Percentiles rank a stretch among this genome's conserved stretches.
Evolutionary conservation across 2,888 invertebrate genomes (phyloP).

Genomic region (Drosophila niveifrons): DNA sequence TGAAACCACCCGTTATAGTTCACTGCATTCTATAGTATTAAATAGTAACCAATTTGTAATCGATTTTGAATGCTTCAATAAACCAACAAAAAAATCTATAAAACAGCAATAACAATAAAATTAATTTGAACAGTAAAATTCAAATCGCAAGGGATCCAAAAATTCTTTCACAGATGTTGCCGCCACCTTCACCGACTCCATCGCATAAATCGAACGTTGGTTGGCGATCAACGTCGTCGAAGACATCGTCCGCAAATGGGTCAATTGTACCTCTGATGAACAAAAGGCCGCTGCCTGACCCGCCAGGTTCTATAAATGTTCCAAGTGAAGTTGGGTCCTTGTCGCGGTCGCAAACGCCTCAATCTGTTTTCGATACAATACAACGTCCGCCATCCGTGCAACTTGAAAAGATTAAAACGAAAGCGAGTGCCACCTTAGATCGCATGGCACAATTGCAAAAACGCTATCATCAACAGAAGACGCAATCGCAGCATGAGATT

Average conservation of each 20-base stretch:
- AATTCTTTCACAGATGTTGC: conserved; percentile 67
- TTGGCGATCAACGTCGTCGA: conserved; percentile 58
- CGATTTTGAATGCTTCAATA: conserved; percentile 76
- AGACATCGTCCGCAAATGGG: not conserved
- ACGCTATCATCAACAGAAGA: conserved; percentile 87
- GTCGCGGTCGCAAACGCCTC: conserved; percentile 84
- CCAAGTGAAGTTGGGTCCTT: conserved; percentile 81
- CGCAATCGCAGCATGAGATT: conserved; percentile 86
- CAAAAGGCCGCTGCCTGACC: conserved; percentile 87
- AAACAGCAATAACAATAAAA: conserved; percentile 31
- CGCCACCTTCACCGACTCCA: conserved; percentile 81
- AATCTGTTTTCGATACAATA: conserved; percentile 84
- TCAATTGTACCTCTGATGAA: conserved; percentile 51
- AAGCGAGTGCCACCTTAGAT: conserved; percentile 85
- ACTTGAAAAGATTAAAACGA: conserved; percentile 85
- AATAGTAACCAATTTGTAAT: conserved; percentile 75
- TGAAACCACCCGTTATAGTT: conserved; percentile 28
- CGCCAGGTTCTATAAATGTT: conserved; percentile 83
- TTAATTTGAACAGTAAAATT: conserved; percentile 12
- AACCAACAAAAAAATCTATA: conserved; percentile 49
- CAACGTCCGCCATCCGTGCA: conserved; percentile 85
- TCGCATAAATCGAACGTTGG: conserved; percentile 72
- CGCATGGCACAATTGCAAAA: conserved; percentile 86
- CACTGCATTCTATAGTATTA: conserved; percentile 60
- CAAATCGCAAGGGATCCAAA: conserved; percentile 37